phyloP scores from a whole-genome alignment of 2,113 vertebrate genomes.

The Girardinichthys multiradiatus region DNA sequence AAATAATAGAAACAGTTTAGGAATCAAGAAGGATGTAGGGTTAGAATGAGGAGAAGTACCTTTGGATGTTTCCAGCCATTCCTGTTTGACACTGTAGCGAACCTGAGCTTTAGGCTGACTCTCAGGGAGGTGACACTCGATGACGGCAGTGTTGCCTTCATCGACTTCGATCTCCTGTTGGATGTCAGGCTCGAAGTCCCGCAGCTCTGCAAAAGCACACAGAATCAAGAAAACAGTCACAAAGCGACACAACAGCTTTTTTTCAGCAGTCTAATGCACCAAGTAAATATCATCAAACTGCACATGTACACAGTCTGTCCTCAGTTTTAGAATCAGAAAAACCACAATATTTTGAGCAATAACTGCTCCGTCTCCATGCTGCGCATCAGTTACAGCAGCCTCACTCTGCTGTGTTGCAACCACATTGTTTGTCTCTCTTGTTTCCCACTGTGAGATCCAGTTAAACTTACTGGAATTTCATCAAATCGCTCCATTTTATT shows the following conservation, averaged over 20 bases:
- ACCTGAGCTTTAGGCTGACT: slow-evolving; percentile 97
- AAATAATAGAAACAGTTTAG: slow-evolving; percentile 59
- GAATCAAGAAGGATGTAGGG: slow-evolving; percentile 20
- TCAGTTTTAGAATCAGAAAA: slow-evolving; percentile 29
- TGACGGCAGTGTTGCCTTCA: slow-evolving; percentile 95
- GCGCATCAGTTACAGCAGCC: slow-evolving; percentile 1
- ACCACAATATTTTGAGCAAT: slow-evolving; percentile 50
- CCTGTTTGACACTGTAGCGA: slow-evolving; percentile 97
- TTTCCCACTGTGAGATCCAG: slow-evolving; percentile 26
- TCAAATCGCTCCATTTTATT: not conserved
- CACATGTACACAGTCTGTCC: slow-evolving; percentile 48
- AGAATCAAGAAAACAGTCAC: slow-evolving; percentile 3
- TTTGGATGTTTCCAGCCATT: slow-evolving; percentile 96
- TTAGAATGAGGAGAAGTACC: slow-evolving; percentile 73
- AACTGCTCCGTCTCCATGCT: slow-evolving; percentile 35
- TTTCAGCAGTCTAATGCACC: slow-evolving; percentile 31
- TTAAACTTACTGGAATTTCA: slow-evolving; percentile 15
- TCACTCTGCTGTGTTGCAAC: slow-evolving; percentile 26
- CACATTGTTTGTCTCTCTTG: slow-evolving; percentile 32
- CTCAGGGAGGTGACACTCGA: slow-evolving; percentile 94
- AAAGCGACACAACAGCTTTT: slow-evolving; percentile 10
- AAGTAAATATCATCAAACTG: slow-evolving; percentile 44
- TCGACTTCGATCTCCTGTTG: slow-evolving; percentile 97
- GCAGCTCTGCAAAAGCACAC: slow-evolving; percentile 83
- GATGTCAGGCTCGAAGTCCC: slow-evolving; percentile 92